phyloP scores from a whole-genome alignment of 1,140 invertebrate species.

The Drosophila sp. region DNA sequence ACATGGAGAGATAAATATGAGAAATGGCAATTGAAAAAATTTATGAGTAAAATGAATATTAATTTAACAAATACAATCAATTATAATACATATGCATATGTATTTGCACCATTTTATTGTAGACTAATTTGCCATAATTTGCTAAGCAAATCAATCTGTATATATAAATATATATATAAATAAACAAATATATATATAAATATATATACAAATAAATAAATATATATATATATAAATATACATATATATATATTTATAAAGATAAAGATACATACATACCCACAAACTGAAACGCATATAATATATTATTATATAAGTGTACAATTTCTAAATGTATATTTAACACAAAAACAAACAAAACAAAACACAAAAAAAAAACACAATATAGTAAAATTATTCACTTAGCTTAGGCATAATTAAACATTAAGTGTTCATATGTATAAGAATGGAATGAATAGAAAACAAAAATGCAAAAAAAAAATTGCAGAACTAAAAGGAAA shows the following conservation, averaged over 20 bases:
- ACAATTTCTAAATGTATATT: conserved; percentile 60
- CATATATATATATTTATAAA: conserved; percentile 24
- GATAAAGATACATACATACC: conserved; percentile 12
- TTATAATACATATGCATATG: conserved; percentile 21
- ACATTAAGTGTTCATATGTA: conserved; percentile 69
- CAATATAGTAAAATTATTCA: conserved; percentile 54
- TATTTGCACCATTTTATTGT: conserved; percentile 56
- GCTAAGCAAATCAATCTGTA: conserved; percentile 75
- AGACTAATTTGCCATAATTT: conserved; percentile 83
- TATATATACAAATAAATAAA: conserved; percentile 10
- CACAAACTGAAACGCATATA: conserved; percentile 63
- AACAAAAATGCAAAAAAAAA: conserved; percentile 53
- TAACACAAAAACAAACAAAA: conserved; percentile 21
- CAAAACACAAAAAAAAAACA: conserved; percentile 41
- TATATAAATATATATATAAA: conserved; percentile 30
- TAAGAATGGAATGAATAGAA: conserved; percentile 65
- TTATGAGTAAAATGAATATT: conserved; percentile 32
- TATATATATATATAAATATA: conserved; percentile 18
- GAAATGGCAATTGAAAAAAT: conserved; percentile 47
- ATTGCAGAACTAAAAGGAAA: conserved; percentile 46
- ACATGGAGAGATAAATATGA: conserved; percentile 47
- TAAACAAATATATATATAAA: conserved; percentile 17
- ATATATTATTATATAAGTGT: conserved; percentile 75
- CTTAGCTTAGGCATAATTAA: conserved; percentile 46
- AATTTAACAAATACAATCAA: conserved; percentile 34